phyloP scores from a whole-genome alignment of 2,797 vertebrate genomes.

The Sebastes cheni region DNA sequence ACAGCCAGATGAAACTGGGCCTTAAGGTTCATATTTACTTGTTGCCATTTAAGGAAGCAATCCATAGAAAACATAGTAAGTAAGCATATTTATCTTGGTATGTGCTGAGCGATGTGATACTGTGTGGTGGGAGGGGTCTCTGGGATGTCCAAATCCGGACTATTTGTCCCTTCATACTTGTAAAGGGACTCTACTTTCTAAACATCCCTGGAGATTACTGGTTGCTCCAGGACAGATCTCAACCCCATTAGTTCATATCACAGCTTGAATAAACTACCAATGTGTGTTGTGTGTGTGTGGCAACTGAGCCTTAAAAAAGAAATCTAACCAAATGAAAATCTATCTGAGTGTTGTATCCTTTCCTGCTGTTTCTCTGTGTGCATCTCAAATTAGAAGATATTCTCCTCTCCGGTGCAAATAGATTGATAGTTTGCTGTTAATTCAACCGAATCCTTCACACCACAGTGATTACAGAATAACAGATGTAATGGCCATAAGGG shows the following conservation, averaged over 20 bases:
- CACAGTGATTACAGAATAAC: constrained; percentile 15
- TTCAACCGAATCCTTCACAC: constrained; percentile 13
- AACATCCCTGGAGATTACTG: constrained; percentile 31
- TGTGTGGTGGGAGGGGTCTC: background rate
- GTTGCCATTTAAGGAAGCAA: background rate
- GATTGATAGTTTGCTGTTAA: constrained; percentile 2
- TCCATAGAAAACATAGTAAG: background rate
- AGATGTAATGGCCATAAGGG: background rate
- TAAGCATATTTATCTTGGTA: background rate
- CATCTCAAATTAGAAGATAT: constrained; percentile 17
- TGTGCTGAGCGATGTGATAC: background rate
- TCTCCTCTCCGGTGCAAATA: constrained; percentile 6
- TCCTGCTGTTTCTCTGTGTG: constrained; percentile 13
- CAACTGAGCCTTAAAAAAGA: background rate
- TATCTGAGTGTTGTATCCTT: background rate
- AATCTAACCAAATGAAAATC: constrained; percentile 22
- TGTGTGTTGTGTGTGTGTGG: background rate
- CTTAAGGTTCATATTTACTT: background rate
- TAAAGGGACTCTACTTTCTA: background rate
- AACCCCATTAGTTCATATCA: constrained; percentile 39
- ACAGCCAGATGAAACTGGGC: background rate
- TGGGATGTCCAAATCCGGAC: background rate
- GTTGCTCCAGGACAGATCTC: constrained; percentile 19
- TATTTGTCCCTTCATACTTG: constrained; percentile 7
- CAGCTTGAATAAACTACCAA: background rate